These are phyloP conservation scores for Falco concolor DNA, from an alignment of 2,797 vertebrate species.

Conservation along the genomic window DNA sequence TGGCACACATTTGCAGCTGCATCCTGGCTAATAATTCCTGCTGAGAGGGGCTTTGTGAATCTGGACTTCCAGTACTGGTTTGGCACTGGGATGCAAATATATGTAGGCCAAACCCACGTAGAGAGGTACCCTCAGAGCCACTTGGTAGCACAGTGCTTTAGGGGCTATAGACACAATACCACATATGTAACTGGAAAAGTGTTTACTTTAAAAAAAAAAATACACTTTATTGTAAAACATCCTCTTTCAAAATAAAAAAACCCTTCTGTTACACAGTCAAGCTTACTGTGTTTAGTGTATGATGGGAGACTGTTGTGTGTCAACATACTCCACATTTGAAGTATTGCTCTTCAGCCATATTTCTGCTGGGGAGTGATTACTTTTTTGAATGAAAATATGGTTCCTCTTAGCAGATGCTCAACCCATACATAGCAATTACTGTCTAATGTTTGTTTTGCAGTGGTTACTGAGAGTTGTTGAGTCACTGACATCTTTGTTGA, in stretches of 20 bases:
- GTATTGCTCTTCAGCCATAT: background rate
- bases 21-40: background rate
- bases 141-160: background rate
- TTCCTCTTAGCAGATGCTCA: conserved; percentile 35
- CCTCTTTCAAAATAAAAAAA: background rate
- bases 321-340: background rate
- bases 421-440: background rate
- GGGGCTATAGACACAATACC: background rate
- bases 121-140: background rate
- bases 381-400: background rate
- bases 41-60: background rate
- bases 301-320: background rate
- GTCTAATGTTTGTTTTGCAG: conserved; percentile 39
- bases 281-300: background rate
- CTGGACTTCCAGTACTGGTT: background rate
- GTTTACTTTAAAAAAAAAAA: background rate
- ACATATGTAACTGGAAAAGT: background rate
- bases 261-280: background rate
- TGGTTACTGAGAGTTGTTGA: conserved; percentile 49
- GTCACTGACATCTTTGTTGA: conserved; percentile 47
- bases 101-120: background rate
- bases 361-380: background rate
- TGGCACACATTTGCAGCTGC: background rate
- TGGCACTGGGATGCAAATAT: background rate
- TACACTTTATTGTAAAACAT: background rate